Percentiles rank a stretch among this genome's conserved stretches.
phyloP scores from a whole-genome alignment of 2,888 invertebrate genomes.

The Polyommatus icarus region DNA sequence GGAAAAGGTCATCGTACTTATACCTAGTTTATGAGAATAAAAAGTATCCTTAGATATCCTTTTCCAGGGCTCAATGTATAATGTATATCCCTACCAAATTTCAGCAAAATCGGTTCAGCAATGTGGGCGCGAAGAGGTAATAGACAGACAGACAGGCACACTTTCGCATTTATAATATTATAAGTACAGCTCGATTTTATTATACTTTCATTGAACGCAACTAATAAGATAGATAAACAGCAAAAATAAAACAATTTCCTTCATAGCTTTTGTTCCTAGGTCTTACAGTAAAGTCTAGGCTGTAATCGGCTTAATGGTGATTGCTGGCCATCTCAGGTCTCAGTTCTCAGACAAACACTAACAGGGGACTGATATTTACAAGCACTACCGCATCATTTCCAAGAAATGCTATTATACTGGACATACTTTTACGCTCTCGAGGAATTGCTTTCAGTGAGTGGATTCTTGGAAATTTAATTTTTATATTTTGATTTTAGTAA shows the following conservation, averaged over 20 bases:
- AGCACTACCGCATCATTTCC: neutral
- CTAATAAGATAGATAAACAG: neutral
- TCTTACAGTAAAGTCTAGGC: neutral
- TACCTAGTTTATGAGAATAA: no score
- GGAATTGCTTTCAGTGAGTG: neutral
- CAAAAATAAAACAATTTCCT: neutral
- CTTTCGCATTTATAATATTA: no score
- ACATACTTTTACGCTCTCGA: neutral
- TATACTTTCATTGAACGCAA: neutral
- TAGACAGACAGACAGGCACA: no score
- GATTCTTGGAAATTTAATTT: neutral
- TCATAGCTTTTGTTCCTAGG: conserved; percentile 24
- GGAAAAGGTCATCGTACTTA: no score
- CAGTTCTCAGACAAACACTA: conserved; percentile 1
- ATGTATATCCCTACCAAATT: no score
- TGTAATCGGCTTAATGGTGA: conserved; percentile 18
- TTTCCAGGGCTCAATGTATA: no score
- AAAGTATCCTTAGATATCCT: no score
- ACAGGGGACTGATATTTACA: conserved; percentile 6
- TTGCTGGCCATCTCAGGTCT: conserved; percentile 4
- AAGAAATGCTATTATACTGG: neutral
- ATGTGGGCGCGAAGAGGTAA: no score
- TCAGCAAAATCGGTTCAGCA: no score
- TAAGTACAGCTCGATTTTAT: no score
- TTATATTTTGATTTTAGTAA: neutral